phyloP scores from a whole-genome alignment of 2,888 invertebrate species.

The Pammene fasciana region DNA sequence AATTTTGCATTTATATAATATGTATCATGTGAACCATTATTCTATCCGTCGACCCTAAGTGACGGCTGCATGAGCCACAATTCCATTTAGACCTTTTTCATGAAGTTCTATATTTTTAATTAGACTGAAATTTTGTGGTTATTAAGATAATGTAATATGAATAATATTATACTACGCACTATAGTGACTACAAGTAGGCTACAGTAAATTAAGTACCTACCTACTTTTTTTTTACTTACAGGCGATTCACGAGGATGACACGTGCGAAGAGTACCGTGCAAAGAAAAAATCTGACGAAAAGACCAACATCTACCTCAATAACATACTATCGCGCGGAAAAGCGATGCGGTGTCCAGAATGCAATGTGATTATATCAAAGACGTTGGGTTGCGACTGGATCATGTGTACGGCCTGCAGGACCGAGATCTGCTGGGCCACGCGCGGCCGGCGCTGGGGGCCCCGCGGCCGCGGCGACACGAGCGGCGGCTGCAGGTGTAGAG shows the following conservation, averaged over 20 bases:
- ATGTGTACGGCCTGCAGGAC: constrained; percentile 96
- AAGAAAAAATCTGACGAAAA: constrained; percentile 87
- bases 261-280: constrained; percentile 92
- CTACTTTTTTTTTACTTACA: constrained; percentile 59
- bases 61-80: too few species aligned
- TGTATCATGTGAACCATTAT: too few species aligned
- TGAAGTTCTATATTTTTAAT: too few species aligned
- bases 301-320: constrained; percentile 90
- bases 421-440: constrained; percentile 97
- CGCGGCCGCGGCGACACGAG: constrained; percentile 91
- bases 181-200: background rate
- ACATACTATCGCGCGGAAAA: constrained; percentile 91
- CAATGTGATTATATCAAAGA: constrained; percentile 90
- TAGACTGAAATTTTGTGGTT: too few species aligned
- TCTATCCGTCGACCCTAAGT: too few species aligned
- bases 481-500: constrained; percentile 91
- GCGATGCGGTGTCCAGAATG: constrained; percentile 95
- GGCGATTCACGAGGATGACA: constrained; percentile 90
- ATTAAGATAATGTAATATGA: too few species aligned
- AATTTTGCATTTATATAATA: background rate
- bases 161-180: too few species aligned
- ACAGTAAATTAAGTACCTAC: background rate
- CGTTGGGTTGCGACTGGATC: constrained; percentile 97
- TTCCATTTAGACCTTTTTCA: too few species aligned
- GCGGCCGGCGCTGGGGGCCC: constrained; percentile 87